These are phyloP conservation scores for Drosophila pullipes DNA, from an alignment of 2,888 invertebrate species.

Conservation along the genomic window DNA sequence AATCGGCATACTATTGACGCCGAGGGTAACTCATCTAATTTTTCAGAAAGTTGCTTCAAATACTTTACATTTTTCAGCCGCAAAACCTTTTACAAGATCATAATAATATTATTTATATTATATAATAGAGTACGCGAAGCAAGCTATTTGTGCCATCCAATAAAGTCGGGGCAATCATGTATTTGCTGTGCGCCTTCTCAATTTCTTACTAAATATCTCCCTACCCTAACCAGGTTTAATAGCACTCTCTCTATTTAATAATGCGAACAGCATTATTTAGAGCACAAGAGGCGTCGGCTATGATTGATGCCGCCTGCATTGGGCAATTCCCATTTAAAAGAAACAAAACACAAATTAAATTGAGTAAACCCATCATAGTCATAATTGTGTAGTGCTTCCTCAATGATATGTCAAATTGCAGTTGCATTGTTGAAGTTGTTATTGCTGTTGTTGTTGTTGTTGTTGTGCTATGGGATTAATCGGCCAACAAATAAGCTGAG, in stretches of 20 bases:
- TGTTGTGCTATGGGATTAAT: slow-evolving; percentile 16
- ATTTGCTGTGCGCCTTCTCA: slow-evolving; percentile 3
- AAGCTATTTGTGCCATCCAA: not conserved
- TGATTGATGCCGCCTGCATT: slow-evolving; percentile 34
- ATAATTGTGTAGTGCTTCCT: slow-evolving; percentile 49
- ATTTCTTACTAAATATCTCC: not conserved
- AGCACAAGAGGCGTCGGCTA: not conserved
- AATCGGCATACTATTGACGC: not conserved
- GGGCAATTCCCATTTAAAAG: slow-evolving; percentile 17
- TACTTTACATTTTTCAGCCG: not conserved
- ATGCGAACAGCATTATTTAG: not conserved
- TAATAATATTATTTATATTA: not conserved
- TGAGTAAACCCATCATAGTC: slow-evolving; percentile 18
- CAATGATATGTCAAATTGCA: slow-evolving; percentile 51
- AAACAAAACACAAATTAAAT: not conserved
- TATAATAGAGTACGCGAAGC: not conserved
- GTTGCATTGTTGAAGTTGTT: slow-evolving; percentile 35
- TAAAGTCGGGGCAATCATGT: not conserved
- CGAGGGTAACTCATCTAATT: too few species aligned
- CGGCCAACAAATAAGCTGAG: slow-evolving; percentile 14
- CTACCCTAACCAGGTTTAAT: not conserved
- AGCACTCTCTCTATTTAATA: not conserved
- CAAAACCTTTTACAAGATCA: not conserved
- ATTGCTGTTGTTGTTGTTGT: not conserved
- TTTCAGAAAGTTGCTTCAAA: not conserved